These are phyloP conservation scores for Chloebia gouldiae DNA, from an alignment of 2,113 vertebrate genomes.

Conservation along the genomic window DNA sequence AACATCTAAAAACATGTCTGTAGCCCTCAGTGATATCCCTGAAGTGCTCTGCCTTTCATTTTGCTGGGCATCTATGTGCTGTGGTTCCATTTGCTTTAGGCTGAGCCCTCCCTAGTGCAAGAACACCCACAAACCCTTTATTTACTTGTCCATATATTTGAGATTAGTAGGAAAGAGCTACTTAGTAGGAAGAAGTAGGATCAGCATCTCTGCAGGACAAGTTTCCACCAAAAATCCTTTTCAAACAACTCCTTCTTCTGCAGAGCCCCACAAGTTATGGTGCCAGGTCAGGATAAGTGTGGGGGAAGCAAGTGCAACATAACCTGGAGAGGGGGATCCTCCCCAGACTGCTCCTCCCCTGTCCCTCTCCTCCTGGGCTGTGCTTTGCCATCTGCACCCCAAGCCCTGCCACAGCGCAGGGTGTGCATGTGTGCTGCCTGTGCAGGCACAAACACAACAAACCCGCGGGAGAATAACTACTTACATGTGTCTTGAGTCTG, in stretches of 20 bases:
- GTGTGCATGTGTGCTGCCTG: not conserved
- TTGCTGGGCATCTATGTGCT: not conserved
- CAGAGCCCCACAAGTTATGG: not conserved
- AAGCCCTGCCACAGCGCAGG: not conserved
- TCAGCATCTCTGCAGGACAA: not conserved
- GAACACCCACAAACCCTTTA: not conserved
- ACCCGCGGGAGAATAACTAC: not conserved
- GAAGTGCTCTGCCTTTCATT: not conserved
- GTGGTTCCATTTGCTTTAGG: not conserved
- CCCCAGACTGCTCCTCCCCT: not conserved
- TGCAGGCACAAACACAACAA: slow-evolving; percentile 4
- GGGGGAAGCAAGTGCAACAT: not conserved
- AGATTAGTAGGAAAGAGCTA: not conserved
- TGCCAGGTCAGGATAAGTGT: not conserved
- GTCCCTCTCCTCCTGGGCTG: accelerated
- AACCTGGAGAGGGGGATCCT: not conserved
- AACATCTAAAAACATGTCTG: not conserved
- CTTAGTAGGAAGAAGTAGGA: not conserved
- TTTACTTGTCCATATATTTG: not conserved
- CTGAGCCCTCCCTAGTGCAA: not conserved
- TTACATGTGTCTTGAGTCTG: not conserved
- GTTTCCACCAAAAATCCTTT: not conserved
- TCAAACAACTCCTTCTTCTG: not conserved
- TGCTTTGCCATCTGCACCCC: not conserved
- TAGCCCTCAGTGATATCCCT: not conserved